These are phyloP conservation scores for Stenodema calcarata DNA, from an alignment of 2,888 invertebrate genomes.

Conservation along the genomic window DNA sequence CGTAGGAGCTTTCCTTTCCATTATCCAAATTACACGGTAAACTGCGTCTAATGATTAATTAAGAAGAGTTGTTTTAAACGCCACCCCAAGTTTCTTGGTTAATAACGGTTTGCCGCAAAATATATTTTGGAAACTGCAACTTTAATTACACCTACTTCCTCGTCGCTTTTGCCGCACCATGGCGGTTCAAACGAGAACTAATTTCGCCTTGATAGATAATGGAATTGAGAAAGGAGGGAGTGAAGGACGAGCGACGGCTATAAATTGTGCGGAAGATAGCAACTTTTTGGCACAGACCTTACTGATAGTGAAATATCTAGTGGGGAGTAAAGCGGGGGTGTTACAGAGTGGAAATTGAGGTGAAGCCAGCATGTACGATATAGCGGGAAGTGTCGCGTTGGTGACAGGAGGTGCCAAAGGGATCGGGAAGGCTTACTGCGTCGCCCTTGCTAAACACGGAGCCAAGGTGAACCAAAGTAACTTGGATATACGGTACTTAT, in stretches of 20 bases:
- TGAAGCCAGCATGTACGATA: constrained; percentile 66
- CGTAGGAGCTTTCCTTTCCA: neutral
- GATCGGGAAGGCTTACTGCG: constrained; percentile 73
- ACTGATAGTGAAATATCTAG: neutral
- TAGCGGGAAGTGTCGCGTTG: constrained; percentile 76
- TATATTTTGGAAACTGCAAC: constrained; percentile 13
- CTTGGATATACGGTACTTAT: neutral
- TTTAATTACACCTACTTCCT: neutral
- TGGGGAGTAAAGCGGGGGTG: neutral
- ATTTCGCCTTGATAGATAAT: neutral
- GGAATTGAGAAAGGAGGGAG: neutral
- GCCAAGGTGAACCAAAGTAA: constrained; percentile 68
- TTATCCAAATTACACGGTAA: neutral
- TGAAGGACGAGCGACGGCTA: constrained; percentile 8
- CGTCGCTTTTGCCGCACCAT: neutral
- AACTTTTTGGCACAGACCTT: neutral
- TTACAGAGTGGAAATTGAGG: neutral
- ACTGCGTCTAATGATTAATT: constrained; percentile 8
- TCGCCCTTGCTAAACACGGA: constrained; percentile 74
- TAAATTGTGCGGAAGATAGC: neutral
- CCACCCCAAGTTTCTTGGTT: neutral
- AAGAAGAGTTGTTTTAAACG: constrained; percentile 1
- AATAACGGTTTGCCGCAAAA: constrained; percentile 1
- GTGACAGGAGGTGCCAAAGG: constrained; percentile 79
- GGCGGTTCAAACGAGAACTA: neutral